Percentiles rank a stretch among this genome's conserved stretches.
Conservation (phyloP, 2,797 vertebrate genomes). For the Amblyraja radiata region DNA sequence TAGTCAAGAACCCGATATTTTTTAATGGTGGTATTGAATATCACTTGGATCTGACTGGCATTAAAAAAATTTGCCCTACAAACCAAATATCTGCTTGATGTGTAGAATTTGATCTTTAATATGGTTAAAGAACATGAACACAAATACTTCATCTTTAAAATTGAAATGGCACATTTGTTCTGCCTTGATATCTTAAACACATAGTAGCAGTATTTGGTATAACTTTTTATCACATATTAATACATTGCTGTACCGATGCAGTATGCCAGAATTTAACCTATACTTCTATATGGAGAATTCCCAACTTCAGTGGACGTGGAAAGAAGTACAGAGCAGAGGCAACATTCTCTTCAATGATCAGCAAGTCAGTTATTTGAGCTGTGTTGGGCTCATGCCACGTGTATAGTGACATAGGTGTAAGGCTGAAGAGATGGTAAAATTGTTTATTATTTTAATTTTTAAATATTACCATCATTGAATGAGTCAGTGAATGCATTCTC, state of each 20-base stretch:
- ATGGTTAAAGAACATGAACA: slow-evolving; percentile 6
- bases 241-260: not conserved
- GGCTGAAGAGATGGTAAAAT: not conserved
- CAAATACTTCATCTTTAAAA: not conserved
- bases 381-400: no score
- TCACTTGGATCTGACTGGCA: not conserved
- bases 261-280: not conserved
- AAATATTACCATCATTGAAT: not conserved
- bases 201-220: not conserved
- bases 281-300: not conserved
- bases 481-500: not conserved
- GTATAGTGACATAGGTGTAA: not conserved
- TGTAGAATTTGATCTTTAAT: not conserved
- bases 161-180: not conserved
- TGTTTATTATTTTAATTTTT: not conserved
- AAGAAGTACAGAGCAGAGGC: not conserved
- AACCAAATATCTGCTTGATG: not conserved
- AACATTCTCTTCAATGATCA: not conserved
- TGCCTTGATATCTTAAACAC: not conserved
- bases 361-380: not conserved
- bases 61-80: not conserved
- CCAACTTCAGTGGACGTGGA: not conserved
- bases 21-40: not conserved
- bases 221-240: not conserved
- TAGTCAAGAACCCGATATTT: not conserved